Evolutionary conservation across 2,113 vertebrate genomes (phyloP).

Genomic region (Buteo buteo): DNA sequence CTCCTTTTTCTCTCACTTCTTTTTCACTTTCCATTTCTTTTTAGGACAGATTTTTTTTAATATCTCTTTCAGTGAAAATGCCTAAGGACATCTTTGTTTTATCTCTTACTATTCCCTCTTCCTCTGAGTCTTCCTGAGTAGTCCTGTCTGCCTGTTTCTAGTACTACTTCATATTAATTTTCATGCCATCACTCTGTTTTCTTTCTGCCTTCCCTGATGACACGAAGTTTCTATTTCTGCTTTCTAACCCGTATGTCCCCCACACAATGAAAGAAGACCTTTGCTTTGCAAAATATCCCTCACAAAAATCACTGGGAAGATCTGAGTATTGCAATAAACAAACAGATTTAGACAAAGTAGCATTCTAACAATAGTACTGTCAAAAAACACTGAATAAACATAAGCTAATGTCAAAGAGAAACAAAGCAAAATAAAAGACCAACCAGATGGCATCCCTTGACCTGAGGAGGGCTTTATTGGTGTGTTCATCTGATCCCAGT

Average conservation of each 20-base stretch:
- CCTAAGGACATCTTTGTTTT: neutral
- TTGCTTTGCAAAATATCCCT: neutral
- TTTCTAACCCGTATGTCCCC: neutral
- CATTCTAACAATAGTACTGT: neutral
- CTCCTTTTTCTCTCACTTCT: neutral
- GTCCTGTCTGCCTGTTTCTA: neutral
- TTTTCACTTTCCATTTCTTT: neutral
- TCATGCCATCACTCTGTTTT: neutral
- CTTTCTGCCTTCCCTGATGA: neutral
- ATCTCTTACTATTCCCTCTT: neutral
- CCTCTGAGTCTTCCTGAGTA: neutral
- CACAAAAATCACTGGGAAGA: neutral
- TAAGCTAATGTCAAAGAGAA: neutral
- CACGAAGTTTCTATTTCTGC: neutral
- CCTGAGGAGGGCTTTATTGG: slow-evolving; percentile 78
- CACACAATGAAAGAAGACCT: neutral
- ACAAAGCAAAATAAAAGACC: slow-evolving; percentile 32
- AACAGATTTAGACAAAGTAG: neutral
- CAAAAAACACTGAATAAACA: neutral
- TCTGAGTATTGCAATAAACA: neutral
- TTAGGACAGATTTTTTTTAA: neutral
- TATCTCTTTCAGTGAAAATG: neutral
- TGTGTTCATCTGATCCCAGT: slow-evolving; percentile 91
- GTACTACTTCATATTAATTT: neutral
- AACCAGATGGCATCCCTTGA: slow-evolving; percentile 93